phyloP scores from a whole-genome alignment of 1,140 invertebrate species.

The Orius insidiosus region DNA sequence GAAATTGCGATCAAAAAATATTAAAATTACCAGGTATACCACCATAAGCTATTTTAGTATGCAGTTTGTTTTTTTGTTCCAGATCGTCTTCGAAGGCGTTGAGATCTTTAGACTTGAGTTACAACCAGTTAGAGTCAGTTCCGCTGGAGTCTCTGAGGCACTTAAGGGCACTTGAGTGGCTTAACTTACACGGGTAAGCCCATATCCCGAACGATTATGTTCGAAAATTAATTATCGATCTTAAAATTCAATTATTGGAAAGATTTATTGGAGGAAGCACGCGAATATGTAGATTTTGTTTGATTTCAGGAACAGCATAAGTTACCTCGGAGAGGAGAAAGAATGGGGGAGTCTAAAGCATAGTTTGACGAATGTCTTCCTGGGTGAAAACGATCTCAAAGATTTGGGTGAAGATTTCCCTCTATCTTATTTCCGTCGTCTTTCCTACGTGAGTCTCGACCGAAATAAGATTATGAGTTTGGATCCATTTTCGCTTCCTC shows the following conservation, averaged over 20 bases:
- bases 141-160: constrained; percentile 6
- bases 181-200: constrained; percentile 11
- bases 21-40: too few relatives aligned
- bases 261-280: too few relatives aligned
- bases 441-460: constrained; percentile 54
- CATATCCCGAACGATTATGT: too few relatives aligned
- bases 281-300: background rate
- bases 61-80: background rate
- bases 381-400: constrained; percentile 62
- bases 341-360: constrained; percentile 59
- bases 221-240: too few relatives aligned
- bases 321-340: constrained; percentile 38
- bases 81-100: constrained; percentile 4
- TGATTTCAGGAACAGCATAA: constrained; percentile 35
- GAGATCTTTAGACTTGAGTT: constrained; percentile 11
- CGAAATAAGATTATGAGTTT: constrained; percentile 48
- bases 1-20: too few relatives aligned
- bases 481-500: constrained; percentile 36
- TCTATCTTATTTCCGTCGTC: constrained; percentile 37
- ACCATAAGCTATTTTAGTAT: too few relatives aligned
- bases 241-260: too few relatives aligned
- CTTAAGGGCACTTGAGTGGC: constrained; percentile 2
- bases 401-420: constrained; percentile 29
- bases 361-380: constrained; percentile 55
- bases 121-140: constrained; percentile 10